phyloP scores from a whole-genome alignment of 23 tunicate species.

The Trididemnum clinides region DNA sequence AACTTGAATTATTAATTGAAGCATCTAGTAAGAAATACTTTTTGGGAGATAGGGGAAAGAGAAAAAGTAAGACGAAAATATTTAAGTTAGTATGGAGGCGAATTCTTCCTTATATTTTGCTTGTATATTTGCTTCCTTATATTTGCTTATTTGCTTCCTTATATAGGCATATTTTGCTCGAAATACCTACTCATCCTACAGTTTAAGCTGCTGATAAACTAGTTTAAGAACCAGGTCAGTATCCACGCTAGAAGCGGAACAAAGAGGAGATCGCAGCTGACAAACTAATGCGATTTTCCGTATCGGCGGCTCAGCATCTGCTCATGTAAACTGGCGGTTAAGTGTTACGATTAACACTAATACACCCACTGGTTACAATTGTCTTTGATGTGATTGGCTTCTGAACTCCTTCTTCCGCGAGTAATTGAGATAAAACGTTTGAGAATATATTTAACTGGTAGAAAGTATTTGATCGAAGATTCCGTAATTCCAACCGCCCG shows the following conservation, averaged over 20 bases:
- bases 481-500: neutral
- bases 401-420: neutral
- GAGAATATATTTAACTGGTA: constrained; percentile 15
- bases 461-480: neutral
- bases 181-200: neutral
- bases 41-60: too few relatives aligned
- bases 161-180: too few relatives aligned
- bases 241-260: neutral
- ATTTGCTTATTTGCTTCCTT: too few relatives aligned
- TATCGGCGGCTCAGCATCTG: too few relatives aligned
- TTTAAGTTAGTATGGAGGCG: too few relatives aligned
- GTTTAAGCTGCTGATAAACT: neutral
- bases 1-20: neutral
- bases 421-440: neutral
- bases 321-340: too few relatives aligned
- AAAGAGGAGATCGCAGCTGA: neutral
- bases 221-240: too few relatives aligned
- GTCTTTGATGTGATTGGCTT: neutral
- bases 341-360: neutral
- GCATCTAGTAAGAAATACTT: neutral
- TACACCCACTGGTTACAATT: neutral
- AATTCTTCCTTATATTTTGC: too few relatives aligned
- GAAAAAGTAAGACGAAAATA: neutral
- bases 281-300: too few relatives aligned
- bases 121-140: too few relatives aligned